Evolutionary conservation across 2,113 vertebrate genomes (phyloP), one percentile per base, ranked within the genome.

Genomic region (Podarcis raffonei): DNA sequence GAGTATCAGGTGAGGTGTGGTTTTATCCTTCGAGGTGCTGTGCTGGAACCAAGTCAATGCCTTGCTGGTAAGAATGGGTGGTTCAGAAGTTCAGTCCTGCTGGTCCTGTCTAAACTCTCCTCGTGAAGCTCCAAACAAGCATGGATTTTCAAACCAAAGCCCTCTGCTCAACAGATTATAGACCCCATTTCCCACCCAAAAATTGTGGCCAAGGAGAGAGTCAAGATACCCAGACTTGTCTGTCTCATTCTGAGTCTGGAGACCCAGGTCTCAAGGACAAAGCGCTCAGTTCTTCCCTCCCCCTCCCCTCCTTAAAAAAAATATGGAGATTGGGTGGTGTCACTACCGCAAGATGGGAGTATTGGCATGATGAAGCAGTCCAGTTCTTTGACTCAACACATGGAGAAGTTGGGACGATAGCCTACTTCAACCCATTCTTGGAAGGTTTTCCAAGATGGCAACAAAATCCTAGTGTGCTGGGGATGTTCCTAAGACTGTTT

Each of bases 111-210:
- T 20, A 62, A 62, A 20, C 18, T 18, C 3, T 62, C 79, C 30
- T 79, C 79, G 78, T 72, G 81, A 68, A 48, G n/a, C 13, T 23
- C 62, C 85, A 59, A 74, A 4, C 27, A 84, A 92, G 35, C 0
- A 0, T 2, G 1, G 39, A 62, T 85, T 71, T 13, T 12, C 35
- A 20, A 39, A 39, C 53, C 72, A 2, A 48, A 30, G 7, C 0
- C 66, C 66, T 5, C 90, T 81, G 90, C 71, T 86, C 80, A 85
- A 71, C 27, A 85, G 37, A 20, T 83, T 83, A 65, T 32, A 35
- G 66, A 90, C 86, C 88, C 30, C 37, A 48, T 71, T 81, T 35
- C 87, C 90, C 84, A 37, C 35, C 15, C n/a, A 35, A 65, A 30
- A 8, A 22, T 30, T 12, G 32, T n/a, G 18, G 20, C 5, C 16